Conservation (phyloP, 2,888 invertebrate genomes). For the Cactoblastis cactorum region DNA sequence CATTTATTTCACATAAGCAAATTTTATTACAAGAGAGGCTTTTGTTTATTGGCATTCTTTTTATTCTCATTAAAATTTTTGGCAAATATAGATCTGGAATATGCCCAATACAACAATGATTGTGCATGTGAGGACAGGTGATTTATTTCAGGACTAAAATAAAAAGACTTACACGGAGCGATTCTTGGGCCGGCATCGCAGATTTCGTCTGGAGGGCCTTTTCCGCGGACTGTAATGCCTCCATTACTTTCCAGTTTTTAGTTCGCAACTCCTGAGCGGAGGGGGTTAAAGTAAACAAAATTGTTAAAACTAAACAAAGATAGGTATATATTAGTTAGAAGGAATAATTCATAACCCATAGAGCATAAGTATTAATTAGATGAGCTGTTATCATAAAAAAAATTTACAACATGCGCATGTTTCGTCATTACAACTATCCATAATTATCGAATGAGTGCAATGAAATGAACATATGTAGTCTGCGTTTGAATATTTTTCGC, state of each 20-base stretch:
- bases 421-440: no score
- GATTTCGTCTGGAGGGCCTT: constrained; percentile 73
- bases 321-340: constrained; percentile 12
- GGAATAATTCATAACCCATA: no score
- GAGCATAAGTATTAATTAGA: no score
- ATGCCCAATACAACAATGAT: not conserved
- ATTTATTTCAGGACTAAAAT: not conserved
- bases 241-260: constrained; percentile 97
- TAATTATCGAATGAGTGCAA: no score
- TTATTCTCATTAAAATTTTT: not conserved
- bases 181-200: constrained; percentile 69
- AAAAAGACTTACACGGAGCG: constrained; percentile 61
- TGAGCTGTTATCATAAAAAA: no score
- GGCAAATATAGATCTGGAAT: not conserved
- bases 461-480: no score
- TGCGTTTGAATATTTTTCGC: no score
- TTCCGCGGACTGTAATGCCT: constrained; percentile 92
- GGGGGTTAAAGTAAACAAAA: constrained; percentile 37
- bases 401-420: no score
- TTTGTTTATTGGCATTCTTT: not conserved
- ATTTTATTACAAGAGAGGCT: not conserved
- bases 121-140: no score
- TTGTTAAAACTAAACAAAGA: constrained; percentile 28
- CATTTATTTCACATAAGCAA: no score
- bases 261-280: constrained; percentile 87